Evolutionary conservation across 1,140 invertebrate genomes (phyloP).

Genomic region (Scylla paramamosain): DNA sequence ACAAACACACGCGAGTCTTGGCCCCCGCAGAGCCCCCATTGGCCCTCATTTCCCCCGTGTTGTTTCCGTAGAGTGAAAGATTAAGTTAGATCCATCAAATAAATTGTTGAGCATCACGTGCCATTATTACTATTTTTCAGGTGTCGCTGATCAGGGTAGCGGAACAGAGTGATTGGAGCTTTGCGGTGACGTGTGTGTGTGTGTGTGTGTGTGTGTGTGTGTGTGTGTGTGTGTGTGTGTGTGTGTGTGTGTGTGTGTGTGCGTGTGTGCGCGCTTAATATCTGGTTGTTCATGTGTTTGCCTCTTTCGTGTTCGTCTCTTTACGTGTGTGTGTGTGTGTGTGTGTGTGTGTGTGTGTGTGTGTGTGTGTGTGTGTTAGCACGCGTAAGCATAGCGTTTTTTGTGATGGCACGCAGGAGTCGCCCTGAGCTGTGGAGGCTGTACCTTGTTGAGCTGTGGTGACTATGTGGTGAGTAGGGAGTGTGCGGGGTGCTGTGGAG

Average conservation of each 20-base stretch:
- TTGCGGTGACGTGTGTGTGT: conserved; percentile 23
- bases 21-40: no score
- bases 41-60: not conserved
- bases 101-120: conserved; percentile 3
- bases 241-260: conserved; percentile 44
- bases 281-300: conserved; percentile 24
- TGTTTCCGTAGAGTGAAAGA: conserved; percentile 21
- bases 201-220: conserved; percentile 36
- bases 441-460: no score
- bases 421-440: not conserved
- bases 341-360: conserved; percentile 52
- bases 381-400: conserved; percentile 1
- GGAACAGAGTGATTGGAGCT: conserved; percentile 9
- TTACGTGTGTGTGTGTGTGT: conserved; percentile 38
- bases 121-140: not conserved
- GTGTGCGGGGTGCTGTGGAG: no score
- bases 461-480: no score
- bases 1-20: not conserved
- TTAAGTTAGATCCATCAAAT: conserved; percentile 10
- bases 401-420: conserved; percentile 8
- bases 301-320: no score
- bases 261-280: conserved; percentile 8
- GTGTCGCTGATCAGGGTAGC: not conserved
- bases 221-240: conserved; percentile 45
- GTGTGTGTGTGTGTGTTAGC: conserved; percentile 17